Evolutionary conservation across 2,888 invertebrate species (phyloP), one percentile per base, ranked within the genome.

Genomic region (Protophormia terraenovae): DNA sequence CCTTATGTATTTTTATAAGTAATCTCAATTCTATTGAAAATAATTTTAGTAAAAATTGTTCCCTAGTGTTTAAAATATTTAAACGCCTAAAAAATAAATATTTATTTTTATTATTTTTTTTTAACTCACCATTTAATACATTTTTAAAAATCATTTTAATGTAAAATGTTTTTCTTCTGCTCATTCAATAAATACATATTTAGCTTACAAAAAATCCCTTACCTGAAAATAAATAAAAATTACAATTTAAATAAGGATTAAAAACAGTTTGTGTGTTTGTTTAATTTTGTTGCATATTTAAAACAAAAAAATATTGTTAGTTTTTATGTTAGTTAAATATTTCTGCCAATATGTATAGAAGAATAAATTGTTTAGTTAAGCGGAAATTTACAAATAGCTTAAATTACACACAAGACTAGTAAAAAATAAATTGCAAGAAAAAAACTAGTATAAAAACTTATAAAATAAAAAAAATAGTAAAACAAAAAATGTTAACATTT

Each of bases 301-400:
- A 41, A 66, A 53, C 2, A 10, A 10, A 35, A 35, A 35, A 8
- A 6, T 35, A 35, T 4, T 50, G 32, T 12, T 35, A 0, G 38
- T 55, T 47, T 38, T 50, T 19, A 24, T 76, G 50, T 41, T n/a
- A 22, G n/a, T 64, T n/a, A 72, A 71, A 72, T 71, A 27, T 58
- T 76, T 55, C 35, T 71, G 55, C 24, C 16, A 72, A 69, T 78
- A 75, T 75, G 27, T 60, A 27, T 6, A 41, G 1, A 47, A 32
- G 6, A 53, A 6, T 32, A 53, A 45, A 64, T 62, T 75, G 55
- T 79, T 77, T 16, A 77, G 66, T 83, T 79, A 47, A 75, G 69
- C 38, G 83, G 69, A 84, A 84, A 75, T 78, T 75, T 69, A 19
- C 58, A 79, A 79, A 79, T 73, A 62, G 41, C 35, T 79, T 73